Evolutionary conservation across 2,888 invertebrate genomes (phyloP), one percentile per base, ranked within the genome.

Genomic region (Drosophila monieri): DNA sequence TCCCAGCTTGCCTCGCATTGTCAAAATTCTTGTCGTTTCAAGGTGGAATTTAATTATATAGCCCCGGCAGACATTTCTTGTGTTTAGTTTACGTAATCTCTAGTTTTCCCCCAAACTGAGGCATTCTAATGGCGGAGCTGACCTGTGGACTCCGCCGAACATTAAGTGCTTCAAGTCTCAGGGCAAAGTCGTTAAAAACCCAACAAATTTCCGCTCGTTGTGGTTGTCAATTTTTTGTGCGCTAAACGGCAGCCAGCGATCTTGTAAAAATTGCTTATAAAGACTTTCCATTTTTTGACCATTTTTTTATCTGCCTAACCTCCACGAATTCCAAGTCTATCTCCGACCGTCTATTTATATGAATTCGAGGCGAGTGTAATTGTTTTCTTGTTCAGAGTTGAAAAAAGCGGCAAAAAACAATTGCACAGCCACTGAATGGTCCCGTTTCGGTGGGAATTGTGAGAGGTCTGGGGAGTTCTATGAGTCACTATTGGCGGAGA

Each of bases 231-330:
- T 37, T 15, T 32, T 32, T 21, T 15, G 18, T 23, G 39, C 12
- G 18, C 15, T n/a, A 10, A 12, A 32, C 41, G 15, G 10, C 21
- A 21, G 43, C 43, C 18, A 57, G 8, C 35, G 15, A 15, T 25
- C 30, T 39, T 8, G 44, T 48, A 71, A 51, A 54, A 74, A 58
- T 59, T 70, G 59, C 52, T 68, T 56, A 65, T 68, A 62, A 78
- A 73, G 60, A 62, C 71, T 76, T 84, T 78, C 77, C 72, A 77
- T 77, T 79, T 67, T 62, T 14, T 25, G 43, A 43, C 18, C 43
- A 43, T 37, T 18, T 35, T 44, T 57, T 21, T 27, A 27, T 25
- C 6, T 32, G 15, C 8, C 14, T 44, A 18, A 39, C 23, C 66
- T 25, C 37, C 27, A 46, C 12, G 39, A 27, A 58, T 23, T 47